A percentile compares a stretch with the other conserved stretches of the same genome.
Evolutionary conservation across 2,888 invertebrate species (phyloP).

Genomic region (Calliphora vomitoria): DNA sequence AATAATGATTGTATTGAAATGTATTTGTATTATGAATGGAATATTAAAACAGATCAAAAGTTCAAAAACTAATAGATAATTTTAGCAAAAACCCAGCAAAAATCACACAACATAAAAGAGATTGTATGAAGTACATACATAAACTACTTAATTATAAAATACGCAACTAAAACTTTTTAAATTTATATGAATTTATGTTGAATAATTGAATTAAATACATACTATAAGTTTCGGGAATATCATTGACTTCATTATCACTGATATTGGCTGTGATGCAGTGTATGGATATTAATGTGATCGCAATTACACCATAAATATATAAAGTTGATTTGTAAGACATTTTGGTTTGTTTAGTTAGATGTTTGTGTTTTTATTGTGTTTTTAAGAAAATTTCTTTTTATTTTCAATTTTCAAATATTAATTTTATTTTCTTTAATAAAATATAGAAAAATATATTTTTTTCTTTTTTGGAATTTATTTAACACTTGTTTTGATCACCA

Average conservation of each 20-base stretch:
- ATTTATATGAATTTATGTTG: neutral
- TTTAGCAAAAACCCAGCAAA: constrained; percentile 33
- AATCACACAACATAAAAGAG: neutral
- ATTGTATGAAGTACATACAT: neutral
- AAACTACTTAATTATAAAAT: no score
- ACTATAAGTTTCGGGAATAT: constrained; percentile 78
- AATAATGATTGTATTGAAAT: constrained; percentile 3
- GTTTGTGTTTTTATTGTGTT: neutral
- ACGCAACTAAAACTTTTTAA: no score
- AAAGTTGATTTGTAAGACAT: constrained; percentile 70
- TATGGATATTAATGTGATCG: constrained; percentile 67
- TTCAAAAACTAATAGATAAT: constrained; percentile 66
- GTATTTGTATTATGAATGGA: constrained; percentile 3
- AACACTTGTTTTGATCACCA: constrained; percentile 75
- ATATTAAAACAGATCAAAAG: constrained; percentile 63
- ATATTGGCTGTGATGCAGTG: constrained; percentile 77
- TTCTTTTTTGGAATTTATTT: constrained; percentile 72
- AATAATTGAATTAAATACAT: constrained; percentile 75
- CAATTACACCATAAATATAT: constrained; percentile 67
- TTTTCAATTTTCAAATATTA: constrained; percentile 23
- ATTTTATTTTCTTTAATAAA: no score
- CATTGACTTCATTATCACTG: constrained; percentile 81
- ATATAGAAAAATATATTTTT: no score
- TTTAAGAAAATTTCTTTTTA: neutral
- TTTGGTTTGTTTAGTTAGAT: constrained; percentile 11